Evolutionary conservation across 2,888 invertebrate genomes (phyloP).

Genomic region (Petrolisthes manimaculis): DNA sequence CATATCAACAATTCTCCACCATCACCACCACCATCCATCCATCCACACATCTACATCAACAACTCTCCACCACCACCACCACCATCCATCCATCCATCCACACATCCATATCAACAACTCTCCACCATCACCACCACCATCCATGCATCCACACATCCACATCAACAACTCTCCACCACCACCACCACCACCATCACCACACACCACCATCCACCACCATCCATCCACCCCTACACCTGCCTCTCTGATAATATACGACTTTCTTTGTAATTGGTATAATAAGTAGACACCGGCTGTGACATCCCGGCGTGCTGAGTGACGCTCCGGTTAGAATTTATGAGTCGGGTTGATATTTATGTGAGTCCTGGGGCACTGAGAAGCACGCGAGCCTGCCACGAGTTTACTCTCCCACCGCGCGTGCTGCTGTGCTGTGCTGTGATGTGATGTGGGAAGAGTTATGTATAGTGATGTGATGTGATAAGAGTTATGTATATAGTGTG

Average conservation of each 20-base stretch:
- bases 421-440: too few relatives aligned
- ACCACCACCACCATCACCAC: conserved; percentile 7
- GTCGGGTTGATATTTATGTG: not conserved
- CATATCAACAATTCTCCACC: not conserved
- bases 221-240: not conserved
- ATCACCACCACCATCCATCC: not conserved
- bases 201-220: not conserved
- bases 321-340: not conserved
- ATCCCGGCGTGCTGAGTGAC: not conserved
- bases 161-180: not conserved
- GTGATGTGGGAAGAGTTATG: too few relatives aligned
- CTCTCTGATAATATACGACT: not conserved
- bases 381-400: not conserved
- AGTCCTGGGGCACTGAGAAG: not conserved
- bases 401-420: not conserved
- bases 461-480: too few relatives aligned
- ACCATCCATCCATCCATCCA: not conserved
- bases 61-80: not conserved
- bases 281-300: not conserved
- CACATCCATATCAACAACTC: not conserved
- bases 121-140: not conserved
- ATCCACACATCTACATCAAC: not conserved
- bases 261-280: not conserved
- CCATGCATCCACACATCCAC: not conserved
- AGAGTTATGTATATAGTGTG: too few relatives aligned